Evolutionary conservation across 2,113 vertebrate genomes (phyloP), one percentile per base, ranked within the genome.

Genomic region (Rhadina sibilatrix): DNA sequence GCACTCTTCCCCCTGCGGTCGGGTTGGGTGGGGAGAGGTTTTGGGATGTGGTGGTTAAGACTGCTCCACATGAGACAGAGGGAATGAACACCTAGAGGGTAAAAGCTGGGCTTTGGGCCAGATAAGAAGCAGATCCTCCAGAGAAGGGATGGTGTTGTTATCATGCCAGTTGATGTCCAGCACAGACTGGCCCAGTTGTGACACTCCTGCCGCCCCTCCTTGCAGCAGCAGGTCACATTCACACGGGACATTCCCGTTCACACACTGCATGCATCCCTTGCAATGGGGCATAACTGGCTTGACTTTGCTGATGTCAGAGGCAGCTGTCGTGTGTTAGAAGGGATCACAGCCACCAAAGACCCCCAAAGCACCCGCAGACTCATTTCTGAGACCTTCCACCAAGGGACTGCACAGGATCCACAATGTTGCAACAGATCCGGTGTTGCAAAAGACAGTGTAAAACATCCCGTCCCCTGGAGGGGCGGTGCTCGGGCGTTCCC

Each of bases 1-100:
- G 53, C 35, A 13, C 21, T 22, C 35, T 69, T 8, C 14, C 28
- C 25, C 8, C 11, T 2, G 2, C 0, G 7, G 6, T 22, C 0
- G 3, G 8, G 15, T 8, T 21, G 52, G 22, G 10, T 24, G 21
- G 64, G 50, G 21, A 25, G 40, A 56, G n/a, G 33, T 33, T 47
- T 37, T 47, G 52, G n/a, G 61, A 4, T 44, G 61, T 46, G n/a
- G 38, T 10, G 18, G 25, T 44, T 52, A 33, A 56, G 27, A 27
- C 42, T 47, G 52, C 27, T 81, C 63, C 8, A 11, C 27, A 3
- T 11, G n/a, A 47, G 63, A 33, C 8, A 37, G 33, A 16, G 17
- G 15, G 40, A 15, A 10, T 27, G n/a, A 69, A 38, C n/a, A 14
- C n/a, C 21, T 2, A 12, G 42, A 49, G 15, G 44, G 53, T 59